Evolutionary conservation across 2,113 vertebrate genomes (phyloP), one percentile per base, ranked within the genome.

Genomic region (Lates calcarifer): DNA sequence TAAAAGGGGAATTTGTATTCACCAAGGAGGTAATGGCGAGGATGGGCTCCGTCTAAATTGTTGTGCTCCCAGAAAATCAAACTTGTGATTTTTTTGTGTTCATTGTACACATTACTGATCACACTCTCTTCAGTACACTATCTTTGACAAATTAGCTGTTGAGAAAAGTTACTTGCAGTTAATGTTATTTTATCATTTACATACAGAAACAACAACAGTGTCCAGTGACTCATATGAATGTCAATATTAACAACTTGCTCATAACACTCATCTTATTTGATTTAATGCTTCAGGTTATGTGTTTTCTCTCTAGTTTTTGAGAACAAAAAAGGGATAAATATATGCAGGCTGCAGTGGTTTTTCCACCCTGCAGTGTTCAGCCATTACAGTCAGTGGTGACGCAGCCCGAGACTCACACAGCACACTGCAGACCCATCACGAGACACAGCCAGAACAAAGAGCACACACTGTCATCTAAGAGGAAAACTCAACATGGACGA

Each of bases 381-480:
- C 81, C 90, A 83, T 89, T 82, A 91, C 73, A 92, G 85, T 85
- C 75, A 83, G 87, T 63, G 79, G 85, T 93, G 93, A 93, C 90
- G 91, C 91, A 93, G 90, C 79, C 86, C 20, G 7, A 87, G 82
- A 89, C 83, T 90, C 89, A 86, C 64, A 85, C 83, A 82, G 83
- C 80, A 90, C 84, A 92, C 93, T 93, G 92, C 92, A 91, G 89
- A 90, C 73, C 81, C 84, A 29, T 85, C 88, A 92, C 79, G 56
- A 91, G 85, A 85, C 88, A 64, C 58, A 80, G 87, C 70, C 87
- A 85, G 91, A 91, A 94, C 91, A 94, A 92, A 92, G 88, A 88
- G 79, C 70, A 47, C 63, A 83, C 63, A 73, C 72, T 81, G 84
- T 87, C 86, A 86, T 88, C 76, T 58, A 45, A 65, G 67, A 84